Evolutionary conservation across 1,140 invertebrate species (phyloP), one percentile per base, ranked within the genome.

Genomic region (Bicyclus anynana): DNA sequence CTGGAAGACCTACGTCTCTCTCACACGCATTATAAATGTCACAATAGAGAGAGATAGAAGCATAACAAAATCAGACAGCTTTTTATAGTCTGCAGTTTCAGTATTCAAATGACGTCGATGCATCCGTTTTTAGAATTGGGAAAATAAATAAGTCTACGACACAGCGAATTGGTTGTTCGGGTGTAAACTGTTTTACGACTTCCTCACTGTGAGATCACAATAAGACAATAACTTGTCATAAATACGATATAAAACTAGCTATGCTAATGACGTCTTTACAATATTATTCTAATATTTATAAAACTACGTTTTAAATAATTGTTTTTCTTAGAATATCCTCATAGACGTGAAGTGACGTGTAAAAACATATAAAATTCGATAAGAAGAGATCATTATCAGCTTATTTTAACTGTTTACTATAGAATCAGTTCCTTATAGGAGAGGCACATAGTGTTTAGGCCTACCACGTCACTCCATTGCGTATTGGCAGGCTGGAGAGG

Each of bases 71-170:
- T 70, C 65, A 47, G 58, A 57, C 62, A 56, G 55, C 59, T 77
- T 80, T 82, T 77, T 74, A 47, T 67, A 77, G 51, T 51, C 74
- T 75, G 75, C 79, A 82, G 56, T 80, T 85, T 83, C 79, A 77
- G 73, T 84, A 86, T 86, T 86, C 72, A 79, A 84, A 84, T 80
- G 81, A 79, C 81, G 80, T 73, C 62, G 69, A 71, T 69, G 82
- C 80, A 83, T 87, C 84, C 80, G 82, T 83, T 84, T 84, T 77
- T 80, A 80, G 77, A 76, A 76, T 72, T 79, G 69, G 58, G 61
- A 80, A 86, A 82, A 85, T 75, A 82, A 79, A 74, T 65, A 53
- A 51, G 67, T 56, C 68, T 62, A 53, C 68, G 58, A 56, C 51
- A 68, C 67, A 65, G 74, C 62, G 71, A 72, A 80, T 78, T 73